Base-by-base conservation (phyloP, 2,888 invertebrate species). In the Hermodice carunculata region DNA sequence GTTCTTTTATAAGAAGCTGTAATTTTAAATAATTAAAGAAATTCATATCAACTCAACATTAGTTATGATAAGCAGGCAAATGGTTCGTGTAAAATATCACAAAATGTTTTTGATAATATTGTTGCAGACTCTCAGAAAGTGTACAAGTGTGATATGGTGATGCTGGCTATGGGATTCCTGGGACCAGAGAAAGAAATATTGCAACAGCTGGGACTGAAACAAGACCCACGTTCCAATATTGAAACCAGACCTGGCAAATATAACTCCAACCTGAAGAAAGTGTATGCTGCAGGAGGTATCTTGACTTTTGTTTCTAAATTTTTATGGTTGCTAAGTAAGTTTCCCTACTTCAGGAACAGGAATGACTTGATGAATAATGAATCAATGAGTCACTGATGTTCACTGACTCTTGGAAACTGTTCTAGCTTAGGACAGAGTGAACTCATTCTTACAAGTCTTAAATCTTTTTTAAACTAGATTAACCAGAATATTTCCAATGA, bases 101-200 rank as follows among this genome's bases (percentile, higher is more conserved):
- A 14, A 17, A 14, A 17, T 37, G 17, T 14, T 14, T 37, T n/a
- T n/a, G n/a, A n/a, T n/a, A n/a, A n/a, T n/a, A n/a, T n/a, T 68
- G 0, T 66, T 67, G 1, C 71, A 83, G 85, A 74, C 5, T 78
- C 84, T 37, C 84, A 85, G 74, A 75, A 89, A 87, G 88, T 92
- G 31, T 95, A 91, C 88, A 91, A 92, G 76, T 94, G 95, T 59
- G 96, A 99, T 85, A 89, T 99, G 70, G 94, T 98, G 61, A 89
- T 99, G 69, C 89, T 99, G 54, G 99, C 99, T 2, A 98, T 99
- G 98, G 99, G 99, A 78, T 99, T 99, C 89, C 88, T 97, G 67
- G 98, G 98, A 0, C 98, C 98, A 0, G 98, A 98, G 88, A 90
- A 94, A 81, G 91, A 92, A 67, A 91, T 98, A 60, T 92, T 95